These are phyloP conservation scores for Dascillus cervinus DNA, from an alignment of 2,888 invertebrate genomes.

Conservation along the genomic window DNA sequence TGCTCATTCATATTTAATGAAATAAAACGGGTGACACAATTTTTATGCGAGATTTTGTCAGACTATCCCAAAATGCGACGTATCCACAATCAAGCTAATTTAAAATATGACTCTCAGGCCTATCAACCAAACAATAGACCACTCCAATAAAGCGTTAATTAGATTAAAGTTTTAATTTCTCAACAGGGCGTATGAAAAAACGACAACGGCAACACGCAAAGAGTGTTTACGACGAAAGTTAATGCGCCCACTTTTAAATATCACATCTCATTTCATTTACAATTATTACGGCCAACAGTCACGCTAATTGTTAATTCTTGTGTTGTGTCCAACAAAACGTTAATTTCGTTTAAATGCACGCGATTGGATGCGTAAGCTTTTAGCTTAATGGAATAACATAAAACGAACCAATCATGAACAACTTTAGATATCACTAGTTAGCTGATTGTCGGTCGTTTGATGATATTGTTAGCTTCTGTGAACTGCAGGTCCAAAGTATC, in stretches of 20 bases:
- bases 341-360: constrained; percentile 33
- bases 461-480: no score
- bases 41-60: no score
- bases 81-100: no score
- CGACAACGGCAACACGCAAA: constrained; percentile 16
- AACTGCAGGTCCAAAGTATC: no score
- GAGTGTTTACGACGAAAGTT: constrained; percentile 15
- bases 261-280: constrained; percentile 21
- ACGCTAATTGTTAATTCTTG: constrained; percentile 31
- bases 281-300: constrained; percentile 18
- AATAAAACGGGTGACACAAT: no score
- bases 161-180: constrained; percentile 20
- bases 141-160: constrained; percentile 22
- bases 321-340: constrained; percentile 39
- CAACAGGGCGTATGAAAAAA: constrained; percentile 16
- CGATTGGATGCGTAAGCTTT: constrained; percentile 36
- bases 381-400: constrained; percentile 39
- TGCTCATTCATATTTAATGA: no score
- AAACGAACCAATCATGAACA: constrained; percentile 36
- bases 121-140: constrained; percentile 16
- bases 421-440: constrained; percentile 31
- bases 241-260: constrained; percentile 21
- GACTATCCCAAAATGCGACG: no score
- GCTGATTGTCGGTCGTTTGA: constrained; percentile 11
- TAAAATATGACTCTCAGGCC: no score